These are phyloP conservation scores for Sebastes vulpes DNA, from an alignment of 2,797 vertebrate genomes.

Conservation along the genomic window DNA sequence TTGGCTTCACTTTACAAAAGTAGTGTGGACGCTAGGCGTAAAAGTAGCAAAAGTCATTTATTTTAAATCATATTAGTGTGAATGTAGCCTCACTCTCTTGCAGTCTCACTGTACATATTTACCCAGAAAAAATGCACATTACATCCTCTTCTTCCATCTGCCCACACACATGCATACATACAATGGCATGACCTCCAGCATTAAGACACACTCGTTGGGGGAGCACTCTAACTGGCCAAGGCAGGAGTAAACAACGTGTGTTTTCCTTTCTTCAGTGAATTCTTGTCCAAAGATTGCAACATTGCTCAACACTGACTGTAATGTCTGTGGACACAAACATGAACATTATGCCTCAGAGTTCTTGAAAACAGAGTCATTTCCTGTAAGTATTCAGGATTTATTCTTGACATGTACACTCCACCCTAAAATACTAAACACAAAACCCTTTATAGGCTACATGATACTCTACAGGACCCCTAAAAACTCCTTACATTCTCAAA, in stretches of 20 bases:
- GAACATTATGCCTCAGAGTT: constrained; percentile 42
- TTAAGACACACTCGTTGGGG: constrained; percentile 7
- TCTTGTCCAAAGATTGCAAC: constrained; percentile 32
- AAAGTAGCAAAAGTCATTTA: accelerated
- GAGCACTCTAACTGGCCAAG: constrained; percentile 33
- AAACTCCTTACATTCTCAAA: not conserved
- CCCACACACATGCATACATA: constrained; percentile 2
- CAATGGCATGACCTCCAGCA: constrained; percentile 41
- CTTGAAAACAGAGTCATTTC: constrained; percentile 31
- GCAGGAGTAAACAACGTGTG: constrained; percentile 45
- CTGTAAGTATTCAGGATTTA: constrained; percentile 15
- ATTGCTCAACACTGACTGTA: constrained; percentile 52
- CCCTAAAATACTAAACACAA: not conserved
- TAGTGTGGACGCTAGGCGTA: too few species aligned
- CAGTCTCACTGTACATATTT: not conserved
- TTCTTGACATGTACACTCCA: constrained; percentile 3
- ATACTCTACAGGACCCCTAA: not conserved
- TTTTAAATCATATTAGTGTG: too few species aligned
- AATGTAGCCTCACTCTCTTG: not conserved
- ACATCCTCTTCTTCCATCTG: constrained; percentile 4
- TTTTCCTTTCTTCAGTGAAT: constrained; percentile 36
- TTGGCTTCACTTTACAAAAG: too few species aligned
- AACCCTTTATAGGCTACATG: not conserved
- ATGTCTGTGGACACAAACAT: constrained; percentile 41
- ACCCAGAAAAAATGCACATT: constrained; percentile 25